Base-by-base conservation (phyloP, 1,140 invertebrate species). In the Mylabris phalerata region DNA sequence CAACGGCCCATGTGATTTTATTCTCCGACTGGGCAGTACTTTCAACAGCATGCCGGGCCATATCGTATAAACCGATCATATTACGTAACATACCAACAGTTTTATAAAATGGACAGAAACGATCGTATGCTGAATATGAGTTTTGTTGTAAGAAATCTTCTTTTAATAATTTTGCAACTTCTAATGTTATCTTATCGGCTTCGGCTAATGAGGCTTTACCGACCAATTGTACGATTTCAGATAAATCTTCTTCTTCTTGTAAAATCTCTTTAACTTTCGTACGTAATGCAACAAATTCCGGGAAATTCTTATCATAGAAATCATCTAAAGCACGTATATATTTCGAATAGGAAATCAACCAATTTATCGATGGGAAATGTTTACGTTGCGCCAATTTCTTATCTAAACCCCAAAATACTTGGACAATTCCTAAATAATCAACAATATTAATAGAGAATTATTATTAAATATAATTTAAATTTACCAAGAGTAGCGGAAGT, bases 71-170 rank as follows among this genome's bases (percentile, higher is more conserved):
- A 32, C 90, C 83, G 72, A 99, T 98, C 81, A 99, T 98, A 79
- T 99, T 99, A 73, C 85, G 88, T 71, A 99, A 75, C 97, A 99
- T 99, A 62, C 94, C 95, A 10, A 95, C 92, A 26, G 96, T 98
- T 81, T 99, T 99, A 82, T 99, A 99, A 83, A 99, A 99, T 70
- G 98, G 98, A 78, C 98, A 99, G 81, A 95, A 98, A 62, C 96
- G 67, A 52, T 74, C 71, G 42, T 73, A 73, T 1, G 70, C 55
- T 4, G 70, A 69, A 48, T 76, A 90, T 80, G 90, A 91, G 82
- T 95, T 96, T 77, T 99, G 98, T 80, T 99, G 98, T 65, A 99
- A 80, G 82, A 98, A 99, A 82, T 99, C 98, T 74, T 99, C 98
- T 76, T 99, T 99, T 50, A 99, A 82, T 59, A 99, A 76, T 76